These are phyloP conservation scores for Enteromius fasciolatus DNA, from an alignment of 2,797 vertebrate genomes.

Conservation along the genomic window DNA sequence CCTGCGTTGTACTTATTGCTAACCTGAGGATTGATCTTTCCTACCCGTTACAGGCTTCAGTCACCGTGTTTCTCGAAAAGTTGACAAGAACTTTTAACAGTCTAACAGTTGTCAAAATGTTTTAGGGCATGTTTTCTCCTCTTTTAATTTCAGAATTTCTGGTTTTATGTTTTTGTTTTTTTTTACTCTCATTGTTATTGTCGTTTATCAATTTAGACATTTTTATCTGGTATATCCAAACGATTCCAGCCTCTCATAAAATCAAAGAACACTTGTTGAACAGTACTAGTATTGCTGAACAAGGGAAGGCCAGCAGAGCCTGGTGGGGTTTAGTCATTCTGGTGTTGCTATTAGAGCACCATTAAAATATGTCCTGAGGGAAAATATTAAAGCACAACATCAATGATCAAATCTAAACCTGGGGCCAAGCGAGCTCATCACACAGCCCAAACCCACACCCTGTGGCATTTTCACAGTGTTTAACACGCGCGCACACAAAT, in stretches of 20 bases:
- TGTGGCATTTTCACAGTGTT: conserved; percentile 15
- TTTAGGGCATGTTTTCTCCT: neutral
- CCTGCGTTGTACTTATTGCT: conserved; percentile 18
- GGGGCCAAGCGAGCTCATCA: conserved; percentile 28
- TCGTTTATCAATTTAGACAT: neutral
- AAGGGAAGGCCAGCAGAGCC: neutral
- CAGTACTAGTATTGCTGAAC: neutral
- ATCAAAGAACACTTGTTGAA: neutral
- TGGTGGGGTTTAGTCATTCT: neutral
- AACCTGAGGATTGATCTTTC: conserved; percentile 17
- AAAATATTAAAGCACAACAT: conserved; percentile 43
- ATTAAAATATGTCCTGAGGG: conserved; percentile 45
- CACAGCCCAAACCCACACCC: conserved; percentile 22
- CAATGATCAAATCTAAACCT: conserved; percentile 39
- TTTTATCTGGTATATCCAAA: neutral
- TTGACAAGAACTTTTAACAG: neutral
- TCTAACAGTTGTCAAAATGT: neutral
- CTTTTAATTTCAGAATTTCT: neutral
- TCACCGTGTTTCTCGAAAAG: conserved; percentile 5
- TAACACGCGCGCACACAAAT: neutral
- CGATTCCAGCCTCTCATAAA: neutral
- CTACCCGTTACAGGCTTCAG: neutral
- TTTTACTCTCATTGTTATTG: neutral
- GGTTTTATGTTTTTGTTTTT: no score
- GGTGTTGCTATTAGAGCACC: conserved; percentile 24